Evolutionary conservation across 1,140 invertebrate species (phyloP), one percentile per base, ranked within the genome.

Genomic region (Aphaenogaster ashmeadi): DNA sequence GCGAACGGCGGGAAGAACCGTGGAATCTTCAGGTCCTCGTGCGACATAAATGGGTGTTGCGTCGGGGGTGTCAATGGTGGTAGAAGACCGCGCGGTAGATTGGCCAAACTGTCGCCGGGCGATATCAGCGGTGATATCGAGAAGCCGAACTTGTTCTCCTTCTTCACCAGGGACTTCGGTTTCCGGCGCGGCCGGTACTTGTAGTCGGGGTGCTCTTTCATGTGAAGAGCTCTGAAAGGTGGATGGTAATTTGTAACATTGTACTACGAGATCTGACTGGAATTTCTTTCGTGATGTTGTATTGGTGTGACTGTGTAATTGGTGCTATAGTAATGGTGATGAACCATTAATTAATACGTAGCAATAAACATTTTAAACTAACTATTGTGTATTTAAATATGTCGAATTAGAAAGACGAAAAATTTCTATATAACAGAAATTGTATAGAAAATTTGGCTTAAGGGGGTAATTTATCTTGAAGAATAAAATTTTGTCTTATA

Each of bases 151-250:
- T 97, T 97, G 41, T 97, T 96, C 91, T 97, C 97, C 90, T 98
- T 98, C 93, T 97, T 98, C 75, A 97, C 93, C 15, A 96, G 89
- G 0, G 96, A 95, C 93, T 99, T 99, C 1, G 99, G 99, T 95
- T 99, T 99, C 89, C 98, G 96, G 72, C 98, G 96, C 15, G 98
- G 98, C 47, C 98, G 97, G 95, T 99, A 99, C 95, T 99, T 99
- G 96, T 99, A 99, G 95, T 99, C 98, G 6, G 98, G 98, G 94
- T 99, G 98, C 94, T 99, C 98, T 95, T 99, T 99, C 99, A 99
- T 99, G 96, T 99, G 99, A 13, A 99, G 96, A 33, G 98, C 98
- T 95, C 98, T 98, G 96, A 95, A 80, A 90, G 89, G 86, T 80
- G 44, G 47, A 50, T n/a, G 7, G n/a, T 50, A 74, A 58, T 47